Base-by-base conservation (phyloP, 1,140 invertebrate species). In the Apocrypta bakeri region DNA sequence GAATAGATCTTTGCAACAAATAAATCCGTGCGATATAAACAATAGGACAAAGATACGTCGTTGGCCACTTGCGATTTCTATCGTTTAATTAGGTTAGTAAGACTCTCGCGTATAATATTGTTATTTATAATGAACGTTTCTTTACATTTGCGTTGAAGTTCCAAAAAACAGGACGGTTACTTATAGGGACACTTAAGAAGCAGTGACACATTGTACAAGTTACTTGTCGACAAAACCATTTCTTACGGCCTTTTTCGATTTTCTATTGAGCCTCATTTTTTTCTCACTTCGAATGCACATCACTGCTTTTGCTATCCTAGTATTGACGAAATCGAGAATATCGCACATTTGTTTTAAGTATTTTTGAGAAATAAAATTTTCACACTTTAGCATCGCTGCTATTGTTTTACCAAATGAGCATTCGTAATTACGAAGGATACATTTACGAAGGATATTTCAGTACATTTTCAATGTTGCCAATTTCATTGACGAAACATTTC, bases 101-200 rank as follows among this genome's bases (percentile, higher is more conserved):
- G 31, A 42, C 71, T 77, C 75, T 79, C 29, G 6, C 42, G 69
- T 31, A 81, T 6, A 64, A 12, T 71, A 79, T 68, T 68, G 48
- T 29, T 68, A 48, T 25, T 27, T 81, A 74, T 25, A 66, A 64
- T 64, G 69, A 73, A 42, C 29, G 33, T 73, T 80, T 80, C 42
- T 11, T 33, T 71, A 79, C 31, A 71, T 29, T n/a, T 42, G 42
- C 42, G 14, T 74, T 42, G 63, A 81, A 33, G 37, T 64, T 74
- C 17, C 3, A 37, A 64, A 63, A 81, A 81, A 63, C 33, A 64
- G 71, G 68, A 81, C 79, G 61, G 79, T 74, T 81, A 48, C 4
- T 63, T 63, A 66, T 24, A 61, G 29, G 61, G n/a, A 64, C 61
- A 61, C 33, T 81, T 24, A 66, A 63, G 27, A 74, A 74, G 69